Percentiles rank a stretch among this genome's conserved stretches.
phyloP scores from a whole-genome alignment of 1,140 invertebrate species.

The Pissodes strobi region DNA sequence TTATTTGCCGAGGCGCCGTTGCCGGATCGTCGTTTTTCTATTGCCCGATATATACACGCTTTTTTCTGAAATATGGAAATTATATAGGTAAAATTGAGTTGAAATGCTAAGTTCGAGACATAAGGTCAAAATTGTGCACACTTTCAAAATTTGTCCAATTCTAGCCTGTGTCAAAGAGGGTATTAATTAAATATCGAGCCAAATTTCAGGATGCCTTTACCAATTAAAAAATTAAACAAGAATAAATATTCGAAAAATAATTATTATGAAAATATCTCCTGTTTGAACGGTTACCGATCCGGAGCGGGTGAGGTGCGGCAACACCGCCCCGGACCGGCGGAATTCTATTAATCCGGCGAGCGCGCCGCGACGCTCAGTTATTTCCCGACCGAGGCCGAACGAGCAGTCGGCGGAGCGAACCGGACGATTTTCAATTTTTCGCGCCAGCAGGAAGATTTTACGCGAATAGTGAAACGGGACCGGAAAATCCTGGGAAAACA shows the following conservation, averaged over 20 bases:
- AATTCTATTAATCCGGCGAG: slow-evolving; percentile 15
- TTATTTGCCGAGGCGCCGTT: background rate
- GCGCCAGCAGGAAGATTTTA: slow-evolving; percentile 18
- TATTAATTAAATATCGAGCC: too few species aligned
- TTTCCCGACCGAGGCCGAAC: slow-evolving; percentile 25
- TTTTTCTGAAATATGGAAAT: too few species aligned
- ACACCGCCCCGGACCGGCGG: slow-evolving; percentile 17
- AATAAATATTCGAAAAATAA: background rate
- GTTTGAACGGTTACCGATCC: background rate
- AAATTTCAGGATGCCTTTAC: too few species aligned
- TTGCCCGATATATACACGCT: too few species aligned
- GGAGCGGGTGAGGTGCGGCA: background rate
- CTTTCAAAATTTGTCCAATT: too few species aligned
- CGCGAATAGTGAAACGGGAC: slow-evolving; percentile 27
- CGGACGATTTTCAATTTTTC: slow-evolving; percentile 25
- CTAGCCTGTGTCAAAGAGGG: too few species aligned
- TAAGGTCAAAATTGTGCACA: too few species aligned
- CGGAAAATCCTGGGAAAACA: slow-evolving; percentile 5
- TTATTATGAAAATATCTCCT: too few species aligned
- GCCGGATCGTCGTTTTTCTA: too few species aligned
- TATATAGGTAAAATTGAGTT: too few species aligned
- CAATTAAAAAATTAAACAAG: background rate
- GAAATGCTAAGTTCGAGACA: too few species aligned
- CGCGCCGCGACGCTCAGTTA: slow-evolving; percentile 16
- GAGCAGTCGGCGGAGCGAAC: slow-evolving; percentile 24